Base-by-base conservation (phyloP, 2,888 invertebrate genomes). In the Calameuta filiformis region DNA sequence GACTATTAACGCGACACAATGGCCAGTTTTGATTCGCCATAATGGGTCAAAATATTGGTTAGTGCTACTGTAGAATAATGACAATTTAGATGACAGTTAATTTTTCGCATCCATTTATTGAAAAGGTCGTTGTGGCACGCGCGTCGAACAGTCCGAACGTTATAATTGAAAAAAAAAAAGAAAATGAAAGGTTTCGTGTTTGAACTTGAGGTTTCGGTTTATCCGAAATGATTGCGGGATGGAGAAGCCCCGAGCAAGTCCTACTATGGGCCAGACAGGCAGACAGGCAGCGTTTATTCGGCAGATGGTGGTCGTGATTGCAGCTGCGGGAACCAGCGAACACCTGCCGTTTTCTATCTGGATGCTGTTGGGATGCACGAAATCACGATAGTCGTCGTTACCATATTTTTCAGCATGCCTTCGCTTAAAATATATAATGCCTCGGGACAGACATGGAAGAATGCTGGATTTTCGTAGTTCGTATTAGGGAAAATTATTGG, bases 311-410 rank as follows among this genome's bases (percentile, higher is more conserved):
- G 89, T 85, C 86, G 89, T 89, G 90, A 90, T 90, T 90, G 88
- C 90, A 89, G 90, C 90, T 90, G 90, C 87, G 84, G 84, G 78
- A 76, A 73, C 80, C 68, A 77, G 34, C 81, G 92, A 78, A 91
- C 91, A 83, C 92, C 93, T 82, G 92, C 92, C 80, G 89, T 90
- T 91, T 92, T 76, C 87, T 93, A 75, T 79, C 77, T 75, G 76
- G 75, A 35, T 79, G 34, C 79, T 73, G 12, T 31, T 23, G 71
- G 31, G 30, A 56, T 56, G 56, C 56, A 56, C 56, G 9, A 56
- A 56, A 56, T 56, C 56, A 56, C 56, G 56, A 23, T 23, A 56
- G 56, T 23, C 23, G 0, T 40, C 15, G 40, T 56, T 56, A 56
- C 23, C 23, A 56, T 23, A 56, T 56, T 56, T 9, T 23, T 23